phyloP scores from a whole-genome alignment of 2,797 vertebrate genomes.

The Valencia hispanica region DNA sequence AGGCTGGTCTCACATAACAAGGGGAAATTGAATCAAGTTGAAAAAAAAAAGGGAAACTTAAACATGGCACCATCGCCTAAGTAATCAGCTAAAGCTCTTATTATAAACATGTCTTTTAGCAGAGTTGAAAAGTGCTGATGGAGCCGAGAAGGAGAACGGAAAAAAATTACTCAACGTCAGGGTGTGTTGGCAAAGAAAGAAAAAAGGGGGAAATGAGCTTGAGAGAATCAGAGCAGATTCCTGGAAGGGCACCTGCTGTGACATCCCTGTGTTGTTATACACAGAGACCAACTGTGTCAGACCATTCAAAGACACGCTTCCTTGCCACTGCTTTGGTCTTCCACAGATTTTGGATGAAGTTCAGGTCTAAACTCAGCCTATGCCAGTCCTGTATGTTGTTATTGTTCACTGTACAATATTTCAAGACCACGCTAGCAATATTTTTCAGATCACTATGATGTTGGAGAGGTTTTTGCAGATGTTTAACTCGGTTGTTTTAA shows the following conservation, averaged over 20 bases:
- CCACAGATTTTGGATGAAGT: not conserved
- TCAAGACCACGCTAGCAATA: not conserved
- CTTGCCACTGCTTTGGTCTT: conserved; percentile 4
- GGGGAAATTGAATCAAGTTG: conserved; percentile 54
- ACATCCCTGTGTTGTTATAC: conserved; percentile 36
- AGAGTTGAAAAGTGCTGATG: conserved; percentile 70
- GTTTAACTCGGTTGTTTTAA: not conserved
- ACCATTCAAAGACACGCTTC: conserved; percentile 24
- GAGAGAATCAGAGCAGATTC: conserved; percentile 68
- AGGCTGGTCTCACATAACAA: conserved; percentile 51
- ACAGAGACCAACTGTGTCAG: conserved; percentile 55
- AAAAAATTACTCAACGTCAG: conserved; percentile 36
- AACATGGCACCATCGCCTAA: conserved; percentile 59
- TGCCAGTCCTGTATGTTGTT: not conserved
- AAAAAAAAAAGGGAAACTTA: conserved; percentile 53
- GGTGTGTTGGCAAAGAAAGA: conserved; percentile 64
- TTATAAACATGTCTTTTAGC: conserved; percentile 81
- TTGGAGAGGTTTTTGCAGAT: not conserved
- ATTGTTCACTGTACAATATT: not conserved
- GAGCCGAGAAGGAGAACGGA: conserved; percentile 37
- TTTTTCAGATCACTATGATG: not conserved
- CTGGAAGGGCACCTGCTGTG: conserved; percentile 73
- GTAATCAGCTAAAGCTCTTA: conserved; percentile 53
- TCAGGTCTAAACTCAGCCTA: not conserved
- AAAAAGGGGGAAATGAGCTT: conserved; percentile 40